Percentiles rank a stretch among this genome's conserved stretches.
Evolutionary conservation across 2,113 vertebrate species (phyloP).

Genomic region (Heloderma charlesbogerti): DNA sequence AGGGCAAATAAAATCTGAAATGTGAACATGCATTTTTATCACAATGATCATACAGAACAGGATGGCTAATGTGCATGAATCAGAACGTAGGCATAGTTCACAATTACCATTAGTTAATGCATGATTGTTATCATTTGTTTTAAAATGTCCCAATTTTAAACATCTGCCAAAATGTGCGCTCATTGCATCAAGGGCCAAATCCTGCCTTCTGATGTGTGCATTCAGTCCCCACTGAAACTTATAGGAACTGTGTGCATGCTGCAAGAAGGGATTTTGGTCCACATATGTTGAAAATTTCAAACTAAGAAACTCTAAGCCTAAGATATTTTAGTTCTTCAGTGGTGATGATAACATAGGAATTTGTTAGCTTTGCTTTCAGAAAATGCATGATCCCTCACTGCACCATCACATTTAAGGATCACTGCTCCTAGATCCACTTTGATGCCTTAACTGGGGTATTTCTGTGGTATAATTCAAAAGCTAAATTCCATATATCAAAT

Average conservation of each 20-base stretch:
- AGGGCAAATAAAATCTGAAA: slow-evolving; percentile 30
- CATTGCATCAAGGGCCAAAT: slow-evolving; percentile 58
- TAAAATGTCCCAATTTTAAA: slow-evolving; percentile 41
- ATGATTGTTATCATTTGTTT: slow-evolving; percentile 61
- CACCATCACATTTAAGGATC: slow-evolving; percentile 52
- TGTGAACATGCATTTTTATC: slow-evolving; percentile 21
- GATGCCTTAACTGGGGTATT: slow-evolving; percentile 65
- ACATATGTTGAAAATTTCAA: not conserved
- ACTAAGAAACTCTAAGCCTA: not conserved
- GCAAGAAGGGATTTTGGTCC: slow-evolving; percentile 46
- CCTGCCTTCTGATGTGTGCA: slow-evolving; percentile 51
- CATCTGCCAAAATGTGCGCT: slow-evolving; percentile 41
- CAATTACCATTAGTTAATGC: slow-evolving; percentile 51
- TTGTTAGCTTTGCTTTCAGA: not conserved
- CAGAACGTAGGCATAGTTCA: slow-evolving; percentile 52
- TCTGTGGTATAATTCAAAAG: slow-evolving; percentile 32
- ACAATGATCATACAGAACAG: slow-evolving; percentile 46
- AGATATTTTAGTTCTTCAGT: not conserved
- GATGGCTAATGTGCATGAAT: slow-evolving; percentile 48
- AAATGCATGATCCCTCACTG: slow-evolving; percentile 53
- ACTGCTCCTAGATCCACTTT: slow-evolving; percentile 30
- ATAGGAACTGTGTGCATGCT: slow-evolving; percentile 52
- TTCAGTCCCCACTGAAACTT: slow-evolving; percentile 43
- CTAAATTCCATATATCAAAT: not conserved
- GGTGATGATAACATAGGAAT: not conserved